Evolutionary conservation across 1,140 invertebrate species (phyloP), one percentile per base, ranked within the genome.

Genomic region (Dolichoris vasculosae): DNA sequence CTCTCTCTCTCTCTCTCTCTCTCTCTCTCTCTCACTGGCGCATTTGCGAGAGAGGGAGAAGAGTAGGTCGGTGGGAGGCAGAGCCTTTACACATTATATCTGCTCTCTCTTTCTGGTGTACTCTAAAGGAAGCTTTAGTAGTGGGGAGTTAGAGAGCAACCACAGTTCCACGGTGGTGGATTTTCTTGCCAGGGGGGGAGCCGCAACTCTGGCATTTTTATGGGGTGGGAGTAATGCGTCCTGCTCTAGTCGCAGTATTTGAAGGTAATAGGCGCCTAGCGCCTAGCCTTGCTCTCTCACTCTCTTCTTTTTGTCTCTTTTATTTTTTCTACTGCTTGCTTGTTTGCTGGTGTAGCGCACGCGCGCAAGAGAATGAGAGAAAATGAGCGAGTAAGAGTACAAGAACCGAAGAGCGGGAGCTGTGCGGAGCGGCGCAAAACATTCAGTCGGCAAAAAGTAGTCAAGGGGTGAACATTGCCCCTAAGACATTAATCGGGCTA

Each of bases 381-480:
- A 2, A 40, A 35, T 40, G 64, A 40, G 20, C 73, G 17, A 63
- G 59, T 43, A 15, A 69, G 64, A 71, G 81, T 43, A 32, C 8
- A 51, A 63, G 81, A 55, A 48, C 9, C 35, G 38, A 71, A 43
- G 71, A 81, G 51, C 26, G 67, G 59, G 64, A 71, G 79, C 77
- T 83, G 87, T 88, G 88, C 89, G 88, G 88, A 87, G 87, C 89
- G 87, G 91, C 92, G 91, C 92, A 93, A 93, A 93, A 93, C 92
- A 93, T 93, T 93, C 91, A 93, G 93, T 93, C 92, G 92, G 92
- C 92, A 93, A 93, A 93, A 93, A 93, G 93, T 93, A 93, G 91
- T 90, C 93, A 92, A 92, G 93, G 93, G 92, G 92, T 93, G 91
- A 92, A 89, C 92, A 92, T 91, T 90, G 91, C 89, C 90, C 90